Percentiles rank a stretch among this genome's conserved stretches.
phyloP scores from a whole-genome alignment of 2,113 vertebrate genomes.

The Cinclus cinclus region DNA sequence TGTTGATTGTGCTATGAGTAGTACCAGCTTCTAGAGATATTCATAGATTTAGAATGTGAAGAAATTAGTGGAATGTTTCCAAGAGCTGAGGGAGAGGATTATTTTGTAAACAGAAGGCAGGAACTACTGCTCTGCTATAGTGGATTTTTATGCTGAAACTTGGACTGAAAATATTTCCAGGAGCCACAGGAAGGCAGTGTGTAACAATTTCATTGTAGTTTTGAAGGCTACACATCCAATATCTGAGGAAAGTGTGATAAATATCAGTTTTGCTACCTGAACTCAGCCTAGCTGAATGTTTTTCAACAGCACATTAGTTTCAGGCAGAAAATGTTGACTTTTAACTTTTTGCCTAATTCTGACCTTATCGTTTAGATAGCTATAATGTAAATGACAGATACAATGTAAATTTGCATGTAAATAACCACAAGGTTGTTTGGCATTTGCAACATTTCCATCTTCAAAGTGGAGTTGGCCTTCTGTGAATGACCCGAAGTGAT shows the following conservation, averaged over 20 bases:
- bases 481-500: not conserved
- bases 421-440: not conserved
- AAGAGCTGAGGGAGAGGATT: not conserved
- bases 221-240: not conserved
- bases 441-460: slow-evolving; percentile 2
- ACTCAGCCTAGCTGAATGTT: not conserved
- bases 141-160: not conserved
- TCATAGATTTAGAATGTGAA: not conserved
- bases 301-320: not conserved
- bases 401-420: not conserved
- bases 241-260: not conserved
- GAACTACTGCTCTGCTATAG: not conserved
- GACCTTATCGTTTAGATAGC: not conserved
- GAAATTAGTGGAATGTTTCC: not conserved
- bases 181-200: slow-evolving; percentile 56
- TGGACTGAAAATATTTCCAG: slow-evolving; percentile 14
- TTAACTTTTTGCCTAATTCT: not conserved
- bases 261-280: not conserved
- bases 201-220: not conserved
- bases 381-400: not conserved
- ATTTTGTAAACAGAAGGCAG: not conserved
- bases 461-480: not conserved
- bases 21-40: not conserved
- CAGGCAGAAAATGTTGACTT: not conserved
- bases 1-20: not conserved